A percentile compares a stretch with the other conserved stretches of the same genome.
phyloP scores from a whole-genome alignment of 2,888 invertebrate genomes.

The Megaustenia siamemsis region DNA sequence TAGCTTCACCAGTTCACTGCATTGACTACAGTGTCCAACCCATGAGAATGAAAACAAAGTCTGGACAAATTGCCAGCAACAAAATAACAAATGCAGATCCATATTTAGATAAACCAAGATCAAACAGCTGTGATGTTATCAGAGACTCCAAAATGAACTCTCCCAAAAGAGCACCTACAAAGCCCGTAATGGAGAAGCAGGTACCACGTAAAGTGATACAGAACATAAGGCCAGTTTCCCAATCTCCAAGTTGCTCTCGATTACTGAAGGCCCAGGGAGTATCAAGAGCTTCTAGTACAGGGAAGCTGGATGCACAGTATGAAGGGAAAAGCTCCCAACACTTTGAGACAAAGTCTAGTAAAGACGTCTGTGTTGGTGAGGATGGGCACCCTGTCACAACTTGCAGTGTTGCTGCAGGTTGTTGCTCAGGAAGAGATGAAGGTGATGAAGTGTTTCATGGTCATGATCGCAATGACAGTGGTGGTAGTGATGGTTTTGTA shows the following conservation, averaged over 20 bases:
- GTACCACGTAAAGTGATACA: neutral
- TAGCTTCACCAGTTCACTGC: conserved; percentile 1
- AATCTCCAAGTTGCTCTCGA: conserved; percentile 44
- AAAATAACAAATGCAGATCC: neutral
- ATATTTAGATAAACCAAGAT: conserved; percentile 7
- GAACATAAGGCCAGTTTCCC: conserved; percentile 22
- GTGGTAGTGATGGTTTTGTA: conserved; percentile 47
- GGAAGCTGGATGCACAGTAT: neutral
- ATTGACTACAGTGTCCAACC: neutral
- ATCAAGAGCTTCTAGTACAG: conserved; percentile 23
- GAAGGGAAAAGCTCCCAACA: neutral
- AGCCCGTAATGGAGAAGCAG: neutral
- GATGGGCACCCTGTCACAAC: neutral
- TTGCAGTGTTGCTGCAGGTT: neutral
- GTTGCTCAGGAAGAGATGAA: neutral
- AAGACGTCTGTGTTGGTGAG: neutral
- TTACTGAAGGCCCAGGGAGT: conserved; percentile 1
- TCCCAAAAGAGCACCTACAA: neutral
- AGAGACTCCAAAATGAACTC: conserved; percentile 21
- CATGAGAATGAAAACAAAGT: neutral
- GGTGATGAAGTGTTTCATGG: neutral
- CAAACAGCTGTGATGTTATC: conserved; percentile 34
- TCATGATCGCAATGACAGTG: conserved; percentile 2
- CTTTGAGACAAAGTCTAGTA: neutral
- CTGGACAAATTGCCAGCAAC: neutral